Percentiles rank a stretch among this genome's conserved stretches.
Conservation (phyloP, 2,113 vertebrate genomes). For the Serilophus lunatus region DNA sequence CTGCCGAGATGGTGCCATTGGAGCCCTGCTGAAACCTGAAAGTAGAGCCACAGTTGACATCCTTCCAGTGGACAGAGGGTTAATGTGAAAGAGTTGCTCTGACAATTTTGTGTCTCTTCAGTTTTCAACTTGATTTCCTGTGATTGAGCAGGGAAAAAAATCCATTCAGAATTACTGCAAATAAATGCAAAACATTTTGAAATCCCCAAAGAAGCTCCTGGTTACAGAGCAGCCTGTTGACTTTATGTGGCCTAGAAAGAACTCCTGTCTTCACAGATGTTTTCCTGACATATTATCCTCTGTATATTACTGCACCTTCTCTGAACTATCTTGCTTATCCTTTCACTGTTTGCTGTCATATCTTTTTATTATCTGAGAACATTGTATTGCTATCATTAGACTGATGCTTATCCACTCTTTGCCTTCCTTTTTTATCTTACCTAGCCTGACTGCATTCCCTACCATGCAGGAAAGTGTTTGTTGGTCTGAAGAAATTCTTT, state of each 20-base stretch:
- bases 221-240: slow-evolving; percentile 7
- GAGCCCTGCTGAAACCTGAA: background rate
- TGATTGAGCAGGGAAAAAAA: background rate
- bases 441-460: background rate
- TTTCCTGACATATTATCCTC: background rate
- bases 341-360: slow-evolving; percentile 45
- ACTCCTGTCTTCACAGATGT: background rate
- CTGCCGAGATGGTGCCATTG: background rate
- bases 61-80: background rate
- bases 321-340: background rate
- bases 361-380: slow-evolving; percentile 47
- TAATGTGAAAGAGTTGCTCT: background rate
- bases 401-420: slow-evolving; percentile 41
- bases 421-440: slow-evolving; percentile 27
- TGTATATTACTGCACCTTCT: background rate
- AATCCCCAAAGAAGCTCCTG: background rate
- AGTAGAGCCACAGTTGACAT: accelerated
- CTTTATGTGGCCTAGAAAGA: slow-evolving; percentile 30
- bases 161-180: background rate
- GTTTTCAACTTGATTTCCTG: slow-evolving; percentile 1
- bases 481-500: background rate
- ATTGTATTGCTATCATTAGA: slow-evolving; percentile 55
- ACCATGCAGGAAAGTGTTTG: background rate
- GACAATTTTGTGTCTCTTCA: background rate
- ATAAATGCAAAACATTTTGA: background rate